Percentiles rank a stretch among this genome's conserved stretches.
phyloP scores from a whole-genome alignment of 2,888 invertebrate species.

The Agrotis ipsilon region DNA sequence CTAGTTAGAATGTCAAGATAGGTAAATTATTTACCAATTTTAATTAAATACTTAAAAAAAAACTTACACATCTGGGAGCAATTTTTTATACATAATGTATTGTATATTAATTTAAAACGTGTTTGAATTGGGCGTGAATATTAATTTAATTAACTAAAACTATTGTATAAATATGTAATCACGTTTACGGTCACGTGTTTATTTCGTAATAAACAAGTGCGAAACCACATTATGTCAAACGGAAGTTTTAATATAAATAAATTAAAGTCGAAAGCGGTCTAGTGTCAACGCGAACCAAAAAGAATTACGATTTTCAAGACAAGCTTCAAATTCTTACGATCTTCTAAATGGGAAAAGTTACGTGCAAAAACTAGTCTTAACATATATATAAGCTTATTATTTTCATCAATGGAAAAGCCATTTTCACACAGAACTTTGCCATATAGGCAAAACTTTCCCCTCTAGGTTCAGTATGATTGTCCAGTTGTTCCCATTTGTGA shows the following conservation, averaged over 20 bases:
- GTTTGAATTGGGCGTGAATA: background rate
- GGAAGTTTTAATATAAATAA: background rate
- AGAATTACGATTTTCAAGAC: too few species aligned
- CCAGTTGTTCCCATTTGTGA: constrained; percentile 35
- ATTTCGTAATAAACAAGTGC: constrained; percentile 2
- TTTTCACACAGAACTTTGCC: constrained; percentile 1
- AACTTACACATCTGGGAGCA: background rate
- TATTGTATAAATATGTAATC: background rate
- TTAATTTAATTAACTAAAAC: constrained; percentile 1
- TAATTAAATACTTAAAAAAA: background rate
- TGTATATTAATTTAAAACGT: background rate
- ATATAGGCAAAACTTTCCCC: constrained; percentile 34
- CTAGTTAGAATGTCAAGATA: constrained; percentile 4
- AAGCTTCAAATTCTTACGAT: too few species aligned
- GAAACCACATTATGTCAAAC: background rate
- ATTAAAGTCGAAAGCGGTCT: background rate
- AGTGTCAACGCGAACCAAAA: background rate
- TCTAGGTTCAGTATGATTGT: constrained; percentile 42
- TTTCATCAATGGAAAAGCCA: constrained; percentile 3
- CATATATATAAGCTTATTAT: background rate
- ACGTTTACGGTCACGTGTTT: constrained; percentile 28
- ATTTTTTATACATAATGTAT: constrained; percentile 13
- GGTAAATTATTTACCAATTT: constrained; percentile 1
- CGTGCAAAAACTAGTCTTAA: background rate
- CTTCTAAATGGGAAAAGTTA: background rate